Conservation (phyloP, 2,113 vertebrate species). For the Tamias sibiricus region DNA sequence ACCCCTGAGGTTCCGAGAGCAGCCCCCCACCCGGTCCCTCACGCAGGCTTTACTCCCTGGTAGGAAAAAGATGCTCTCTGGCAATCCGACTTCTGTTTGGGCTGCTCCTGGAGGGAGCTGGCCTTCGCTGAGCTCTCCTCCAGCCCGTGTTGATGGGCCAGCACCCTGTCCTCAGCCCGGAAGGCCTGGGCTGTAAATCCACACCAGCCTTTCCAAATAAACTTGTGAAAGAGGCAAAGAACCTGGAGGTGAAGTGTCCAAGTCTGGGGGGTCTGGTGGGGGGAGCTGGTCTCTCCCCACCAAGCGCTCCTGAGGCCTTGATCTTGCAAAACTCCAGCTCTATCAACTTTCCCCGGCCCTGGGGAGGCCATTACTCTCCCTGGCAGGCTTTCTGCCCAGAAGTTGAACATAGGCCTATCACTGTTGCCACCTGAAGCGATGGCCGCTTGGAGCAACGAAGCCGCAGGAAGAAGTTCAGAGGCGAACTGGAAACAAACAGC, state of each 20-base stretch:
- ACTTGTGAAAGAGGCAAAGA: neutral
- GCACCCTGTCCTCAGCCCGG: neutral
- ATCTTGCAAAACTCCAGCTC: neutral
- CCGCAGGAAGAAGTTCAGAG: no score
- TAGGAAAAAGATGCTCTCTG: neutral
- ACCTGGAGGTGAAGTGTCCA: neutral
- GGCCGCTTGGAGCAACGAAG: no score
- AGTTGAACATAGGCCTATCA: neutral
- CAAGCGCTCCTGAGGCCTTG: neutral
- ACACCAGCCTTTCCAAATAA: fast-evolving
- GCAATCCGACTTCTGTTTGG: neutral
- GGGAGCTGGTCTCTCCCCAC: neutral
- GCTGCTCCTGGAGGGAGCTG: neutral
- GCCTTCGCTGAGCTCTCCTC: neutral
- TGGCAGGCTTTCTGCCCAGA: constrained; percentile 1
- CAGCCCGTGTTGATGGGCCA: neutral
- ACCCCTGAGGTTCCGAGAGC: neutral
- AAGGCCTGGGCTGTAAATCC: neutral
- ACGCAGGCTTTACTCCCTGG: fast-evolving
- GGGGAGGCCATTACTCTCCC: neutral
- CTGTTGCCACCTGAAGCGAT: no score
- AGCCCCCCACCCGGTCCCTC: no score
- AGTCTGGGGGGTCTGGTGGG: neutral
- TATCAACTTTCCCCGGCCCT: neutral
- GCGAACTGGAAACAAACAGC: no score